Conservation (phyloP, 2,797 vertebrate genomes). For the Liasis olivaceus region DNA sequence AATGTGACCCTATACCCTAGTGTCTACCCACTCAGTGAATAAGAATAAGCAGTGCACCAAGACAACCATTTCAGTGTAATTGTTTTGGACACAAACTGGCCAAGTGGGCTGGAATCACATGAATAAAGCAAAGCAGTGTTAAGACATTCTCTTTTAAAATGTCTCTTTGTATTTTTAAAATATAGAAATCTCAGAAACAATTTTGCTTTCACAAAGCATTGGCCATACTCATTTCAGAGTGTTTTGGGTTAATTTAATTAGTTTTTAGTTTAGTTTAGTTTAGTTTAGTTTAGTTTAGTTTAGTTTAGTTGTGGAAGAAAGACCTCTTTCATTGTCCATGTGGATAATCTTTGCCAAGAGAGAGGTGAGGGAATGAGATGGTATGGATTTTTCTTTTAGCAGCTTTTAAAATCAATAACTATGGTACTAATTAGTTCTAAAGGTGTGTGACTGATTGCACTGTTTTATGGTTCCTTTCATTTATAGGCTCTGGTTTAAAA, state of each 20-base stretch:
- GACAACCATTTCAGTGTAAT: slow-evolving; percentile 52
- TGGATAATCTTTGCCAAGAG: too few species aligned
- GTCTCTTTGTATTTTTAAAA: not conserved
- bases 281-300: not conserved
- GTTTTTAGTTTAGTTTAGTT: too few species aligned
- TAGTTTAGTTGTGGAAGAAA: too few species aligned
- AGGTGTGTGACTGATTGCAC: too few species aligned
- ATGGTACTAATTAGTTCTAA: too few species aligned
- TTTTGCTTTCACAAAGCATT: not conserved
- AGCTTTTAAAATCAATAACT: too few species aligned
- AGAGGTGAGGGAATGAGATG: too few species aligned
- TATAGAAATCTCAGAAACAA: slow-evolving; percentile 27
- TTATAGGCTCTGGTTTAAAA: too few species aligned
- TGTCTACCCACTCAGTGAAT: slow-evolving; percentile 61
- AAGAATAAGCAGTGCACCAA: slow-evolving; percentile 65
- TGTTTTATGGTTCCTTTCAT: too few species aligned
- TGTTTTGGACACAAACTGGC: slow-evolving; percentile 42
- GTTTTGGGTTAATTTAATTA: not conserved
- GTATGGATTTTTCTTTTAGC: too few species aligned
- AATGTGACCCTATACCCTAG: slow-evolving; percentile 57
- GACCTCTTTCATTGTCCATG: too few species aligned
- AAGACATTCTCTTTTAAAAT: slow-evolving; percentile 2
- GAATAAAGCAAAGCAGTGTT: slow-evolving; percentile 3
- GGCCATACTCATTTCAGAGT: not conserved
- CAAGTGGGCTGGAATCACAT: slow-evolving; percentile 12